Base-by-base conservation (phyloP, 2,888 invertebrate genomes). In the Erebia epiphron region DNA sequence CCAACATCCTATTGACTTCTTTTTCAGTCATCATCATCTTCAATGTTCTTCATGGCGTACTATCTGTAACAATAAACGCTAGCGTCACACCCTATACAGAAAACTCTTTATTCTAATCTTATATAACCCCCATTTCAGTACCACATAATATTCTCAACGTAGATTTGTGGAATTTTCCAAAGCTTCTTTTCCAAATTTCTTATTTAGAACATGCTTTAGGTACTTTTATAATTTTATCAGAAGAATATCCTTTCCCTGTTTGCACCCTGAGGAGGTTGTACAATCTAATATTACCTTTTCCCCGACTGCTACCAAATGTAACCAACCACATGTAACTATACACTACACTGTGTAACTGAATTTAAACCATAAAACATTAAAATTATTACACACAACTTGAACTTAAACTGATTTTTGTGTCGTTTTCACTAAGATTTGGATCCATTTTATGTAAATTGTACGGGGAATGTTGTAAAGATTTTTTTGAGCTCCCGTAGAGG, bases 1-100 rank as follows among this genome's bases (percentile, higher is more conserved):
- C 93, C 87, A 92, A 82, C 93, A 93, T 92, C 79, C 92, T 92
- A 79, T 91, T 92, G 65, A 87, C 75, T 82, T 93, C 92, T 75
- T 89, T 90, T 80, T 93, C 93, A 92, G 90, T 91, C 92, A 92
- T 93, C 74, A 75, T 92, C 90, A 82, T 91, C 89, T 61, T 90
- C 87, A 58, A 84, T 80, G 75, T 84, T 85, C 82, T 87, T 91
- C 93, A 92, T 92, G 87, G 83, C 78, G 75, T 75, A 66, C 46
- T 73, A 69, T 75, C 80, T 80, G 77, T 56, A 77, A 78, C 41
- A 79, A 74, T 73, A 75, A 74, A 13, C 41, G 46, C 43, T 52
- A 66, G 57, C 62, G 18, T 67, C 62, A 62, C 49, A 46, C 49
- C 10, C 18, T 5, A 21, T 26, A 11, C 14, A 21, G 26, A 57